phyloP scores from a whole-genome alignment of 2,888 invertebrate genomes.

The Spilosoma lubricipeda region DNA sequence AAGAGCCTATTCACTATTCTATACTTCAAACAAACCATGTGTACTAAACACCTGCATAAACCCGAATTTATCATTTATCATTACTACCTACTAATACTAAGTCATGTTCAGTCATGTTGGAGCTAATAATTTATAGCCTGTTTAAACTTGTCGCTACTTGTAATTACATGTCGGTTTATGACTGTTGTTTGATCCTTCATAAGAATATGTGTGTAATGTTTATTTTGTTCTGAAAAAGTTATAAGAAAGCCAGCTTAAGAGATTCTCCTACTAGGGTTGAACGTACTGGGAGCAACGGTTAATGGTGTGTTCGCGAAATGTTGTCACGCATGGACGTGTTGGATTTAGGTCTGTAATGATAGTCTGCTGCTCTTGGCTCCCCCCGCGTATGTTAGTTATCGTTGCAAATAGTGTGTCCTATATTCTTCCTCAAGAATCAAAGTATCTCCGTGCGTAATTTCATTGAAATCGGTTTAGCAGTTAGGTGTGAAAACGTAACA shows the following conservation, averaged over 20 bases:
- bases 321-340: no score
- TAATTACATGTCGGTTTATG: neutral
- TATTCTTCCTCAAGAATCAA: no score
- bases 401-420: no score
- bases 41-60: neutral
- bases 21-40: neutral
- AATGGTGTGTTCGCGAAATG: no score
- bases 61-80: neutral
- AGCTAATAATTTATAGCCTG: neutral
- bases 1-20: neutral
- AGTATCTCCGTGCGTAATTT: no score
- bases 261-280: no score
- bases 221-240: neutral
- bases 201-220: neutral
- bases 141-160: conserved; percentile 7
- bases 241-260: no score
- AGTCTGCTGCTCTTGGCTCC: no score
- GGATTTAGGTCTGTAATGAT: no score
- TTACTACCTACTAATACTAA: neutral
- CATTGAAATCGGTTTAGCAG: no score
- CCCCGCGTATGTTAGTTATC: no score
- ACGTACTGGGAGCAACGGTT: no score
- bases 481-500: neutral
- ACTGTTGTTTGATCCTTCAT: neutral
- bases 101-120: conserved; percentile 3